Evolutionary conservation across 2,888 invertebrate genomes (phyloP).

Genomic region (Ommatoiulus sabulosus): DNA sequence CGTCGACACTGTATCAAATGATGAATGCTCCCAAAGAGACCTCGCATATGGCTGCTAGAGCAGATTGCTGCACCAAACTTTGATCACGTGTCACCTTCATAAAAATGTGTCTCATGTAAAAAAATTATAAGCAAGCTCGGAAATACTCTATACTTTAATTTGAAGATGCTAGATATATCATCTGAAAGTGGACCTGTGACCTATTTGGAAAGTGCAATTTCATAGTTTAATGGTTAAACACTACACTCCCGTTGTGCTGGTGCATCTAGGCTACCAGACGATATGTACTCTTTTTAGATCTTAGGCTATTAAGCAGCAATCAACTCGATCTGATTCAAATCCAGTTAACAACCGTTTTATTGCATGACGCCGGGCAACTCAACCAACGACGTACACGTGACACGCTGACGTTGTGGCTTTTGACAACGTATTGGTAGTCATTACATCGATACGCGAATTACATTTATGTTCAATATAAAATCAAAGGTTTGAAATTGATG

Average conservation of each 20-base stretch:
- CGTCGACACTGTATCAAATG: too few relatives aligned
- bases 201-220: not conserved
- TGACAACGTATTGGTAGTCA: constrained; percentile 7
- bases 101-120: not conserved
- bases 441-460: not conserved
- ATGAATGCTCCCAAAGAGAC: too few relatives aligned
- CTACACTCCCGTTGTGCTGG: not conserved
- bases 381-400: not conserved
- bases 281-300: not conserved
- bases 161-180: not conserved
- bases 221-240: not conserved
- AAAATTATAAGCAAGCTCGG: too few relatives aligned
- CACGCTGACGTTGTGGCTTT: constrained; percentile 7
- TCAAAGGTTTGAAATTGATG: not conserved
- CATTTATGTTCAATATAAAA: constrained; percentile 24
- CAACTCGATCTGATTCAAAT: not conserved
- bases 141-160: not conserved
- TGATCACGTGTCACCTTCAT: not conserved
- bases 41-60: too few relatives aligned
- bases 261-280: not conserved
- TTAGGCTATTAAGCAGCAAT: not conserved
- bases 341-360: not conserved
- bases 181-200: not conserved
- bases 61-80: not conserved
- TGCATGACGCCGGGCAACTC: not conserved